Evolutionary conservation across 2,113 vertebrate species (phyloP).

Genomic region (Macroglossus sobrinus): DNA sequence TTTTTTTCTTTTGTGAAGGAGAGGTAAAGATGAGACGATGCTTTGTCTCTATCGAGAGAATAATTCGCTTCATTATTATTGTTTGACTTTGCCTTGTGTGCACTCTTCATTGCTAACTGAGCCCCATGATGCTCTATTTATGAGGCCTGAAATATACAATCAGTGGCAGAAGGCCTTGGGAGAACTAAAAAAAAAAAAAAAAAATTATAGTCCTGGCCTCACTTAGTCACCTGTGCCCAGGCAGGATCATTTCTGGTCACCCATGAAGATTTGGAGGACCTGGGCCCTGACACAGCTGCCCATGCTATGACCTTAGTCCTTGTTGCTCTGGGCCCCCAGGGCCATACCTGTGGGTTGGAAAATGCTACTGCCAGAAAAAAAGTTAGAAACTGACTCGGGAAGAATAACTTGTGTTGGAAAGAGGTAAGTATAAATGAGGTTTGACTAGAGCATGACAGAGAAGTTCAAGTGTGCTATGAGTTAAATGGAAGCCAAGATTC

Average conservation of each 20-base stretch:
- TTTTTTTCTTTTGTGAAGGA: not conserved
- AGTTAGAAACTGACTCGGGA: not conserved
- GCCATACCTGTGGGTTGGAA: not conserved
- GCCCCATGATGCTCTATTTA: not conserved
- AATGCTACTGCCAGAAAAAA: not conserved
- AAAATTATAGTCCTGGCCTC: not conserved
- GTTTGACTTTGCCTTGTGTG: not conserved
- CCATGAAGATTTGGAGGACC: not conserved
- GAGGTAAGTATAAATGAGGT: not conserved
- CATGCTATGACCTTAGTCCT: rapidly evolving
- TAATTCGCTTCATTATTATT: not conserved
- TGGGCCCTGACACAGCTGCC: not conserved
- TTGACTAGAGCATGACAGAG: not conserved
- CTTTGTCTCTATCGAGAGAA: not conserved
- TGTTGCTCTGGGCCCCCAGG: not conserved
- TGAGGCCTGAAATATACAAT: not conserved
- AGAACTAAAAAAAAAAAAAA: not conserved
- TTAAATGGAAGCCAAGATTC: not conserved
- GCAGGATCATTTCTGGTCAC: not conserved
- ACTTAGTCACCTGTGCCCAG: not conserved
- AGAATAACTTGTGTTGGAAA: not conserved
- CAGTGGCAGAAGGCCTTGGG: not conserved
- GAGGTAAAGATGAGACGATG: not conserved
- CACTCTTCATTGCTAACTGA: not conserved
- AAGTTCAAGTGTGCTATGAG: not conserved